These are phyloP conservation scores for Leptoteleia sp. DNA, from an alignment of 1,140 invertebrate species.

Conservation along the genomic window DNA sequence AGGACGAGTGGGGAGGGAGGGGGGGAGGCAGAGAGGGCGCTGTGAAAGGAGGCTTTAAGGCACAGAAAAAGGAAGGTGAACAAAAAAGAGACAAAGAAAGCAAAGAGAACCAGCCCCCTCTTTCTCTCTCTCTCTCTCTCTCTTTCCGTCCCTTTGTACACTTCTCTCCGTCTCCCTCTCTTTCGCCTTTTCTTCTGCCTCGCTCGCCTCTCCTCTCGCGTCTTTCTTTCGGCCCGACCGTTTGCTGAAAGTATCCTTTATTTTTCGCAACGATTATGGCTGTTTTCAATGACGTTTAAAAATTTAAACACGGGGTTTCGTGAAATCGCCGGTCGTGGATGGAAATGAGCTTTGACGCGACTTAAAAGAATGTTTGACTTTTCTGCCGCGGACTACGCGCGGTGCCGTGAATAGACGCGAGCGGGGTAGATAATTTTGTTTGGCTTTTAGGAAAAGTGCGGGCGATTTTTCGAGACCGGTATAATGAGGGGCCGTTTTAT, in stretches of 20 bases:
- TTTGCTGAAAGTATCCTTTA: too few species aligned
- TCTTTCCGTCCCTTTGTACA: constrained; percentile 5
- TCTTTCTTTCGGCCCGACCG: too few species aligned
- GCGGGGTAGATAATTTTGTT: constrained; percentile 19
- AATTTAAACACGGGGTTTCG: constrained; percentile 52
- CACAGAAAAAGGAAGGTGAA: constrained; percentile 29
- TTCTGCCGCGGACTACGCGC: constrained; percentile 38
- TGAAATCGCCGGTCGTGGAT: constrained; percentile 52
- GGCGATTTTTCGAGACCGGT: background rate
- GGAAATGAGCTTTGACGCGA: constrained; percentile 52
- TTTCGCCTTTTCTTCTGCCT: background rate
- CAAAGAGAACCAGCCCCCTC: constrained; percentile 16
- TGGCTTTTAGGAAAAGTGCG: constrained; percentile 20
- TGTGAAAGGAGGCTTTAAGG: constrained; percentile 42
- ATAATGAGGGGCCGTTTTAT: too few species aligned
- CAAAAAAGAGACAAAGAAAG: constrained; percentile 40
- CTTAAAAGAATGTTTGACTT: constrained; percentile 49
- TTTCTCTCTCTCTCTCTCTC: too few species aligned
- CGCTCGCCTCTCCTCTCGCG: background rate
- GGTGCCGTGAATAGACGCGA: constrained; percentile 4
- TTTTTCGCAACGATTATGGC: too few species aligned
- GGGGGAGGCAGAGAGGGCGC: constrained; percentile 37
- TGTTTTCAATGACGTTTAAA: constrained; percentile 38
- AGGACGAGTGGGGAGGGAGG: constrained; percentile 22
- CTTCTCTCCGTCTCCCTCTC: constrained; percentile 1